Percentiles rank a stretch among this genome's conserved stretches.
These are phyloP conservation scores for Centrocercus urophasianus DNA, from an alignment of 2,113 vertebrate species.

Conservation along the genomic window DNA sequence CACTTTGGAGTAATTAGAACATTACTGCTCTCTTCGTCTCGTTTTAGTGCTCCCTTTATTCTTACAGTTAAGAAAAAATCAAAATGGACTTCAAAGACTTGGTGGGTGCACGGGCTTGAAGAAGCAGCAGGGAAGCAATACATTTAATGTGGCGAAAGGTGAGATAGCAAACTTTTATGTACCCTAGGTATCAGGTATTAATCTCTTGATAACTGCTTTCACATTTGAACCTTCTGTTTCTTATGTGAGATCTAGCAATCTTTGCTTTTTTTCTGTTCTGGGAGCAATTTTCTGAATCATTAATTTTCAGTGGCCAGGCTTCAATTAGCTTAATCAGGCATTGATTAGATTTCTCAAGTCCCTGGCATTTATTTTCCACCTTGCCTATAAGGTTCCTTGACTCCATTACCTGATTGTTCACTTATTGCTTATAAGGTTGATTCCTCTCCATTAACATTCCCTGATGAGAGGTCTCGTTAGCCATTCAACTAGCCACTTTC, in stretches of 20 bases:
- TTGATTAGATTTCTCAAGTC: conserved; percentile 75
- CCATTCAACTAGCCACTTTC: conserved; percentile 65
- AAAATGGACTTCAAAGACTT: conserved; percentile 37
- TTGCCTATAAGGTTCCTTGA: conserved; percentile 71
- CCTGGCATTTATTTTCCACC: conserved; percentile 74
- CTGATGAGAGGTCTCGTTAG: conserved; percentile 59
- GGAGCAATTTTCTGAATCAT: conserved; percentile 75
- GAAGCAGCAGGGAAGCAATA: conserved; percentile 26
- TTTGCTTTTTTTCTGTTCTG: conserved; percentile 63
- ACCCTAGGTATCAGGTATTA: conserved; percentile 40
- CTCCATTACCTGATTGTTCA: conserved; percentile 72
- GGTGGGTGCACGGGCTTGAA: not conserved
- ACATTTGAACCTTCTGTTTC: conserved; percentile 66
- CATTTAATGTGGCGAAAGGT: conserved; percentile 24
- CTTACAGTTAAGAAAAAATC: not conserved
- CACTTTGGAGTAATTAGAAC: conserved; percentile 58
- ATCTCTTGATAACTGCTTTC: conserved; percentile 69
- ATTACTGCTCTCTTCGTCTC: not conserved
- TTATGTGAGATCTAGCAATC: conserved; percentile 48
- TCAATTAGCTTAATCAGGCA: conserved; percentile 77
- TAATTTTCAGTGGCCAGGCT: conserved; percentile 75
- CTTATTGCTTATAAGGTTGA: conserved; percentile 55
- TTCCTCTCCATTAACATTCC: conserved; percentile 67
- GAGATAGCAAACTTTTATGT: conserved; percentile 53
- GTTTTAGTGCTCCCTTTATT: conserved; percentile 2